A percentile compares a stretch with the other conserved stretches of the same genome.
Evolutionary conservation across 2,113 vertebrate species (phyloP).

Genomic region (Puntigrus tetrazona): DNA sequence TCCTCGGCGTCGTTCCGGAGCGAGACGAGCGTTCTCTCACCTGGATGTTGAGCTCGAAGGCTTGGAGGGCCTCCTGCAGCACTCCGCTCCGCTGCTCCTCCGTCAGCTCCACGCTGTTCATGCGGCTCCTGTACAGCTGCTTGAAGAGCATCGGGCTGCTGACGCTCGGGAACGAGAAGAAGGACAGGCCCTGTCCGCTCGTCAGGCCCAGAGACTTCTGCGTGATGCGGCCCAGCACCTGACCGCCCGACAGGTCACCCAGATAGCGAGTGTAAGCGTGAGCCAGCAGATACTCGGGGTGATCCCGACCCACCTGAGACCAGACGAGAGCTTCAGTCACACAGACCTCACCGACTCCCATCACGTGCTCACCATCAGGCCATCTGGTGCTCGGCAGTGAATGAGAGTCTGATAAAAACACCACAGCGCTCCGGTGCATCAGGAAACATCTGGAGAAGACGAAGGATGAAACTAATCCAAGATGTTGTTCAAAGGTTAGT

Average conservation of each 20-base stretch:
- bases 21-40: conserved; percentile 51
- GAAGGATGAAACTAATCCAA: too few species aligned
- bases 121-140: conserved; percentile 90
- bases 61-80: conserved; percentile 81
- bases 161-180: conserved; percentile 86
- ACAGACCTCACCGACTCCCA: too few species aligned
- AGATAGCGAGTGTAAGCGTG: conserved; percentile 94
- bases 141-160: conserved; percentile 88
- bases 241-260: conserved; percentile 94
- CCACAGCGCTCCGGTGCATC: too few species aligned
- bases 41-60: conserved; percentile 83
- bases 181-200: conserved; percentile 82
- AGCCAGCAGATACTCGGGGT: conserved; percentile 86
- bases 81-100: conserved; percentile 69
- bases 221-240: conserved; percentile 89
- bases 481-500: too few species aligned
- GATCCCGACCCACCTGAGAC: conserved; percentile 73
- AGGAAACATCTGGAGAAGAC: too few species aligned
- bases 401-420: too few species aligned
- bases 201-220: conserved; percentile 86
- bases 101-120: conserved; percentile 87
- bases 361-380: too few species aligned
- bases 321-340: neutral
- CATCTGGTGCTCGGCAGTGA: too few species aligned
- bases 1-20: neutral